phyloP scores from a whole-genome alignment of 2,113 vertebrate genomes.

The Spea multiplicata region DNA sequence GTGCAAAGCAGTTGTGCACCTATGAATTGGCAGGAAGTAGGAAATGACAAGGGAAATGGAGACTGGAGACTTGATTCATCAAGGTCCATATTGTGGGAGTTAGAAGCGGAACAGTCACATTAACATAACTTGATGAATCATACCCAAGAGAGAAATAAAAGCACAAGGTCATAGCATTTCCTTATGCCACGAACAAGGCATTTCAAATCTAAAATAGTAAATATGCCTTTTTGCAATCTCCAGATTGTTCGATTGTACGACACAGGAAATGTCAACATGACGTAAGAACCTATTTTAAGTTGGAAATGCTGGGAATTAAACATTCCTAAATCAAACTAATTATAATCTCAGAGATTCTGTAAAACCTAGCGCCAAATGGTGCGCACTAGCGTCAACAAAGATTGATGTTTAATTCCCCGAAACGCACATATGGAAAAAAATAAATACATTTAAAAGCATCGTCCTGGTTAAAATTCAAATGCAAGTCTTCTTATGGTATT shows the following conservation, averaged over 20 bases:
- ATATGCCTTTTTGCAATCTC: constrained; percentile 5
- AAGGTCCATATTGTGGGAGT: constrained; percentile 27
- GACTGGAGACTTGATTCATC: constrained; percentile 19
- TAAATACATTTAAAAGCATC: too few relatives aligned
- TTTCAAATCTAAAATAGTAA: constrained; percentile 27
- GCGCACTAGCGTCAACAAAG: too few relatives aligned
- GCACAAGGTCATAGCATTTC: constrained; percentile 8
- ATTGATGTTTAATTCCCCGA: too few relatives aligned
- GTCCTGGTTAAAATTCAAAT: too few relatives aligned
- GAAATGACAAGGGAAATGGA: constrained; percentile 38
- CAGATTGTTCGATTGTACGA: constrained; percentile 20
- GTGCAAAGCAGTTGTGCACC: constrained; percentile 4
- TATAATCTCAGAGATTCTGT: not conserved
- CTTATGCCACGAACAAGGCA: not conserved
- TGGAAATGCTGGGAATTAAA: not conserved
- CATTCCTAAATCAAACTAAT: not conserved
- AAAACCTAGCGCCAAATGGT: too few relatives aligned
- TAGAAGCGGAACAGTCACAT: constrained; percentile 33
- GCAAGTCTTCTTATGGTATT: too few relatives aligned
- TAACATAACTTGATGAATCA: constrained; percentile 30
- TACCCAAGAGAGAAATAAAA: constrained; percentile 20
- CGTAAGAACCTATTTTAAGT: not conserved
- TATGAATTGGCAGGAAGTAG: constrained; percentile 34
- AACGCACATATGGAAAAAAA: too few relatives aligned
- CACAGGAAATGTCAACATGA: constrained; percentile 22